Evolutionary conservation across 2,797 vertebrate species (phyloP).

Genomic region (Emys orbicularis): DNA sequence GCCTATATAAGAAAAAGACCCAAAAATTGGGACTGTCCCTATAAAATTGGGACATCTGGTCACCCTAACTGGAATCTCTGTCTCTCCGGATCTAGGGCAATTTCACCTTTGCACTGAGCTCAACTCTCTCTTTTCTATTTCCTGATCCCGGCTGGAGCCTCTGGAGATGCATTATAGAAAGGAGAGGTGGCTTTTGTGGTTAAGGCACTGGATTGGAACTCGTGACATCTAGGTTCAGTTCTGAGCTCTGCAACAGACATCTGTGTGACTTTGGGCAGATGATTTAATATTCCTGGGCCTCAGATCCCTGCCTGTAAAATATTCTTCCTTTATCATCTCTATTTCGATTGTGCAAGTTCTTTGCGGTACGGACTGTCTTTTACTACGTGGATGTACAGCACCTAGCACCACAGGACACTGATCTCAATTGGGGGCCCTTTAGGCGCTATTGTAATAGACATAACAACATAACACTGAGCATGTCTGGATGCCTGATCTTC

Average conservation of each 20-base stretch:
- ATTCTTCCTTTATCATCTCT: neutral
- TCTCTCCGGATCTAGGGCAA: too few species aligned
- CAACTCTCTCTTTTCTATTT: neutral
- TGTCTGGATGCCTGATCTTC: neutral
- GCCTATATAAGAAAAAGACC: too few species aligned
- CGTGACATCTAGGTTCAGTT: neutral
- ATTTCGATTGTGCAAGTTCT: neutral
- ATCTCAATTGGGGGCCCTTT: rapidly evolving
- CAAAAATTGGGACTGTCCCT: too few species aligned
- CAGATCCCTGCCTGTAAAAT: neutral
- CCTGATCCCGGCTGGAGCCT: neutral
- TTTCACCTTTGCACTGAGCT: neutral
- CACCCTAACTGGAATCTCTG: too few species aligned
- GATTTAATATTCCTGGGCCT: rapidly evolving
- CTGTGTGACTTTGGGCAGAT: neutral
- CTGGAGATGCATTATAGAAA: neutral
- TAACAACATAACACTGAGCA: neutral
- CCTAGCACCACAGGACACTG: neutral
- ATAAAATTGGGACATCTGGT: too few species aligned
- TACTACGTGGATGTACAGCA: rapidly evolving
- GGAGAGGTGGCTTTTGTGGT: neutral
- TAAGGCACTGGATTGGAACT: neutral
- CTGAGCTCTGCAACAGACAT: neutral
- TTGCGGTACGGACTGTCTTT: neutral
- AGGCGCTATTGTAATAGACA: neutral